Conservation (phyloP, 2,797 vertebrate genomes). For the Lemur catta region DNA sequence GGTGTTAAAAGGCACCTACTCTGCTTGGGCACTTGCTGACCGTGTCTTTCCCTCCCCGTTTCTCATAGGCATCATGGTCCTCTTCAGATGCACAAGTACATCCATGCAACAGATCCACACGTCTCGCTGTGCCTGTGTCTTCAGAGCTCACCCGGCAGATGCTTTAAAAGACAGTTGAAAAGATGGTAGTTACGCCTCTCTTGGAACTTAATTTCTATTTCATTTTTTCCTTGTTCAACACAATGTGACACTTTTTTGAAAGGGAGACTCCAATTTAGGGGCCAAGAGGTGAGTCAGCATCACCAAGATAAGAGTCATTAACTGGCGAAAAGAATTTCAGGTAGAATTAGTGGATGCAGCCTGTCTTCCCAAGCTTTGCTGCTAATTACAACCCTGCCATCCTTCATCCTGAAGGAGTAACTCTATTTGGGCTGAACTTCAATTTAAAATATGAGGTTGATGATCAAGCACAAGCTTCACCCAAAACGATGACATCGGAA, state of each 20-base stretch:
- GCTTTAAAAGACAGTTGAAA: background rate
- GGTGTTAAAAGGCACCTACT: background rate
- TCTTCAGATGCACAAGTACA: background rate
- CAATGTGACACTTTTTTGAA: conserved; percentile 31
- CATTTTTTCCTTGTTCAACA: background rate
- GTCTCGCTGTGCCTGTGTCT: background rate
- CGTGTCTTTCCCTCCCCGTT: background rate
- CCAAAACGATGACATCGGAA: background rate
- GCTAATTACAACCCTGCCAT: background rate
- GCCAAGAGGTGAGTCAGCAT: background rate
- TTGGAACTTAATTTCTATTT: conserved; percentile 25
- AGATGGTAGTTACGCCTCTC: background rate
- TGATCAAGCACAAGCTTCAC: background rate
- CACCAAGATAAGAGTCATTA: background rate
- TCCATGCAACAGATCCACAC: accelerated
- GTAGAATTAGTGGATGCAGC: background rate
- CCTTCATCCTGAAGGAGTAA: background rate
- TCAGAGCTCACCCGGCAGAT: background rate
- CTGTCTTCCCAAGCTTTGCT: background rate
- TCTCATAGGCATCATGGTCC: background rate
- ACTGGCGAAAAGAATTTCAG: background rate
- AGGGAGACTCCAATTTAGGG: conserved; percentile 12
- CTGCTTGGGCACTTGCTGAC: background rate
- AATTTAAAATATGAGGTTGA: background rate
- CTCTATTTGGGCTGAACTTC: background rate